Evolutionary conservation across 2,797 vertebrate species (phyloP), one percentile per base, ranked within the genome.

Genomic region (Clarias laeviceps): DNA sequence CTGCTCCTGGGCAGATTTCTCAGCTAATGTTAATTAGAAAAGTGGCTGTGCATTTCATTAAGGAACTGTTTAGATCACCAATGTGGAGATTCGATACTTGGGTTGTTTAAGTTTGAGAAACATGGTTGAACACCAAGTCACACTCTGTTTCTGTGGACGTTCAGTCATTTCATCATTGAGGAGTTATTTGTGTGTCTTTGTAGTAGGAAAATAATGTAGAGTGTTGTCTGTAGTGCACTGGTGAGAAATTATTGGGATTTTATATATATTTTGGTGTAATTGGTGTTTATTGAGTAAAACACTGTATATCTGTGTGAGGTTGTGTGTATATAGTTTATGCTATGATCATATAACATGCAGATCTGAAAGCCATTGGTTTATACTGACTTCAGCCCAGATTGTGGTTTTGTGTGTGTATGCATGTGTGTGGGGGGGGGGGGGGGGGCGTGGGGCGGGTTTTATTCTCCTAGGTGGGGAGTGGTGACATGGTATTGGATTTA

Each of bases 1-100:
- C 50, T 85, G 65, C 20, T 34, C 22, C 37, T 79, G 79, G 34
- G 54, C 56, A 83, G 78, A 78, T 72, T 27, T 82, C 83, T 80
- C 82, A 74, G 18, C 18, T 50, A 50, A 32, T 22, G 56, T 65
- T 82, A 34, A 83, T 88, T 89, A 78, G 69, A 68, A 84, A 78
- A 83, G 72, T 85, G 72, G 37, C 12, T 1, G 18, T 62, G 54
- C 27, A 50, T 85, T 78, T 64, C 27, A 70, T 64, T 20, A 20
- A 5, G 24, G 59, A 40, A 8, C 14, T 14, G 62, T 34, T 14
- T 59, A 34, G 62, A 78, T 29, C 34, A 12, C n/a, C 20, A 56
- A 22, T 54, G 27, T 50, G 27, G 20, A 64, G 22, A 40, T 79
- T 56, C 29, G n/a, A 20, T 29, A 22, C 15, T 8, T 2, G 7